These are phyloP conservation scores for Koerneria pararmatus DNA, from an alignment of 2,888 invertebrate species.

Conservation along the genomic window DNA sequence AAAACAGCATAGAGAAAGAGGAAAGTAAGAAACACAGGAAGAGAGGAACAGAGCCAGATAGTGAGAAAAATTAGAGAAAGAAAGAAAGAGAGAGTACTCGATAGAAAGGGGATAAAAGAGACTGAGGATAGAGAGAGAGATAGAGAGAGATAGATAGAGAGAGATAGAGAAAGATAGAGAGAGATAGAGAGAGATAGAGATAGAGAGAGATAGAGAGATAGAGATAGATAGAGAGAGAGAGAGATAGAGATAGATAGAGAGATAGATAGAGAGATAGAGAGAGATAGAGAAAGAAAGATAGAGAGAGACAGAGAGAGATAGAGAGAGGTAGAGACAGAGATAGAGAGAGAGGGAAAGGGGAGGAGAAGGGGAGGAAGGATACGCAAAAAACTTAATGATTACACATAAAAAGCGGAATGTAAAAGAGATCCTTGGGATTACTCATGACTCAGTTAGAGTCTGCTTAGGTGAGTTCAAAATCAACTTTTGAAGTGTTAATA, in stretches of 20 bases:
- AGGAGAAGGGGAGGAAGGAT: neutral
- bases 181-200: constrained; percentile 1
- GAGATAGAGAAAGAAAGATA: neutral
- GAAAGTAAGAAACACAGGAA: neutral
- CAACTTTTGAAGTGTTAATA: too few species aligned
- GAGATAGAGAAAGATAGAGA: neutral
- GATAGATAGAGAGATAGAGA: neutral
- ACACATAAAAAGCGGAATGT: too few species aligned
- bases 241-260: neutral
- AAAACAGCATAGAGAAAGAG: neutral
- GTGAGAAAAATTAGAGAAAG: constrained; percentile 9
- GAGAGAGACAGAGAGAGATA: neutral
- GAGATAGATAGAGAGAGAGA: neutral
- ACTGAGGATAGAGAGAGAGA: too few species aligned
- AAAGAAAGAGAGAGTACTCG: constrained; percentile 1
- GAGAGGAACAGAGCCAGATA: neutral
- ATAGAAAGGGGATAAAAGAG: too few species aligned
- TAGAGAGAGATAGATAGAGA: neutral
- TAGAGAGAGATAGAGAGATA: neutral
- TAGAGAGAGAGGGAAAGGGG: neutral
- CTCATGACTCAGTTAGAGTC: too few species aligned
- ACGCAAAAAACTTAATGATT: too few species aligned
- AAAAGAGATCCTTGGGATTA: too few species aligned
- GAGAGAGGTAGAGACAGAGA: neutral
- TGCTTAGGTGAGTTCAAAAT: too few species aligned